Evolutionary conservation across 1,140 invertebrate genomes (phyloP).

Genomic region (Tyrophagus putrescentiae): DNA sequence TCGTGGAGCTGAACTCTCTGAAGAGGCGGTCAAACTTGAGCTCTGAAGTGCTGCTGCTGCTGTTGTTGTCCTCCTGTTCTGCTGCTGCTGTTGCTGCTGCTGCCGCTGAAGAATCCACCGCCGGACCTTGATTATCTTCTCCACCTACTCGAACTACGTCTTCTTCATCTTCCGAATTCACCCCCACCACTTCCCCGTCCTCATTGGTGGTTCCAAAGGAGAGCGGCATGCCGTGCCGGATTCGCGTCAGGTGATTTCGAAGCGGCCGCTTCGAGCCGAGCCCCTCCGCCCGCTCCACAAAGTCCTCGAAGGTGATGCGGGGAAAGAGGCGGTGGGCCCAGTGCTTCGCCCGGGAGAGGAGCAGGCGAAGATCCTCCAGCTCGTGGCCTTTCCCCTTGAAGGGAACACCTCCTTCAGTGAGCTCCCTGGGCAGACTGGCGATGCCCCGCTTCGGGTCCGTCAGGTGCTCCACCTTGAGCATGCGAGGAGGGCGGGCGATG

Average conservation of each 20-base stretch:
- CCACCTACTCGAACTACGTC: too few relatives aligned
- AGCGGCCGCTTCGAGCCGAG: slow-evolving; percentile 56
- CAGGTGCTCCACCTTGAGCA: slow-evolving; percentile 31
- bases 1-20: too few relatives aligned
- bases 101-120: too few relatives aligned
- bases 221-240: neutral
- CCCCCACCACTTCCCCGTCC: neutral
- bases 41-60: too few relatives aligned
- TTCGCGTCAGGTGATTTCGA: slow-evolving; percentile 28
- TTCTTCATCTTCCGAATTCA: neutral
- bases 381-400: slow-evolving; percentile 71
- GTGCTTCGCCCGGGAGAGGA: slow-evolving; percentile 70
- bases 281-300: slow-evolving; percentile 58
- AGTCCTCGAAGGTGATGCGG: slow-evolving; percentile 68
- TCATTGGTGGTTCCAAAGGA: neutral
- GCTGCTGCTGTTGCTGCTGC: too few relatives aligned
- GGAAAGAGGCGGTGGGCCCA: slow-evolving; percentile 83
- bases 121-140: too few relatives aligned
- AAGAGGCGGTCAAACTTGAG: too few relatives aligned
- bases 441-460: slow-evolving; percentile 61
- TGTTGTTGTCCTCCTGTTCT: too few relatives aligned
- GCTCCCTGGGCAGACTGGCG: slow-evolving; percentile 54
- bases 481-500: neutral
- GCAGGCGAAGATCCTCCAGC: slow-evolving; percentile 55
- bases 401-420: slow-evolving; percentile 63